Evolutionary conservation across 2,113 vertebrate species (phyloP), one percentile per base, ranked within the genome.

Genomic region (Mugil cephalus): DNA sequence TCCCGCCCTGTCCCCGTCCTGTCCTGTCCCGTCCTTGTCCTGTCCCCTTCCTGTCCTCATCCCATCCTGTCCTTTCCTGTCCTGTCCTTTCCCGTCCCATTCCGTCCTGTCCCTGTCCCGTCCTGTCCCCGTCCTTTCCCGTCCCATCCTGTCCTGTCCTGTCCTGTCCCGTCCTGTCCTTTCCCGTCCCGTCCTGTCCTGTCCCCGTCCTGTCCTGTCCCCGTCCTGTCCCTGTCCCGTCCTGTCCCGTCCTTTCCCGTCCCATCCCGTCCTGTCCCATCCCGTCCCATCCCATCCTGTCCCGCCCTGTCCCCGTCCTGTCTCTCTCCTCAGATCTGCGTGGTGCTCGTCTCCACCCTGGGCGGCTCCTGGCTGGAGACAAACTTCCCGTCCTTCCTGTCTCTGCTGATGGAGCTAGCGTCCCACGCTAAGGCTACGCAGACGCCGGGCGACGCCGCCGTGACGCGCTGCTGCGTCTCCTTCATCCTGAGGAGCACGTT

Each of bases 401-500:
- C 90, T 46, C 94, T 96, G 43, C 75, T 95, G 67, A 92, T 98
- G 84, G 95, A 95, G 66, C 91, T 98, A 5, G 93, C 94, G 46
- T 96, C 95, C 62, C 92, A 96, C 59, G 83, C 93, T 38, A 94
- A 95, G 82, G 94, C 91, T 69, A 86, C 92, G 13, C 96, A 96
- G 74, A 95, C 90, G 38, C 90, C 93, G 0, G 59, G 61, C 7
- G 97, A 98, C 35, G 94, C 94, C 7, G 68, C 93, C 18, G 89
- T 91, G 70, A 92, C 92, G 59, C 94, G 95, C 10, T 87, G 93
- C 72, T 98, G 97, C 54, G 85, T 97, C 72, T 96, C 97, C 1
- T 98, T 97, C 90, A 93, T 98, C 70, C 94, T 99, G 69, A 93
- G 96, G 87, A 93, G 95, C 79, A 94, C 94, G 24, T 58, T 97